Conservation (phyloP, 1,140 invertebrate species). For the Drosophila ironensis region DNA sequence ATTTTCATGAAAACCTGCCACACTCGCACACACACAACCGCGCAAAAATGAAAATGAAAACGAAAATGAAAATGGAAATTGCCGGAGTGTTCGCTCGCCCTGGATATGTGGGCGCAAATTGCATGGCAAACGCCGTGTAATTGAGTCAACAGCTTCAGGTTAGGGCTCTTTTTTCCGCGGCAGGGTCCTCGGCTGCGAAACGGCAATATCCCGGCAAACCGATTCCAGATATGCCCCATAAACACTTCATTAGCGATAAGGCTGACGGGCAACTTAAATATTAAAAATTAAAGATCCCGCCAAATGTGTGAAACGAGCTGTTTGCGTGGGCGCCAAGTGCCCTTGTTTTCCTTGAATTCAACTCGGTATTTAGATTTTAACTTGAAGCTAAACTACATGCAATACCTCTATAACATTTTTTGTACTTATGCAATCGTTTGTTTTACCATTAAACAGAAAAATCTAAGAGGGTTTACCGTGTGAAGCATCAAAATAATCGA, state of each 20-base stretch:
- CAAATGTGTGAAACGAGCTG: too few species aligned
- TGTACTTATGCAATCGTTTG: too few species aligned
- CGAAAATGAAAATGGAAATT: conserved; percentile 69
- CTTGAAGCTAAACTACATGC: too few species aligned
- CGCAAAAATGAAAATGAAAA: conserved; percentile 9
- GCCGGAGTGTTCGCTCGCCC: conserved; percentile 9
- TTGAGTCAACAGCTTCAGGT: conserved; percentile 65
- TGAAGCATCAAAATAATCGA: too few species aligned
- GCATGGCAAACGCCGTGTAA: conserved; percentile 67
- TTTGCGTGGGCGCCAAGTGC: too few species aligned
- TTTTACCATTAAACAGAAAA: too few species aligned
- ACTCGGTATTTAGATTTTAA: too few species aligned
- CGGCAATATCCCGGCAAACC: conserved; percentile 27
- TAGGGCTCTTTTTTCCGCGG: conserved; percentile 1
- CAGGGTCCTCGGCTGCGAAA: neutral
- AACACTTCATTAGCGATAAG: conserved; percentile 34
- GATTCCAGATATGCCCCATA: conserved; percentile 11
- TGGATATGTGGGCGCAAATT: conserved; percentile 22
- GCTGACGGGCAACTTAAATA: neutral
- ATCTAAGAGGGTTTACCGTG: too few species aligned
- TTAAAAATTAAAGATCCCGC: too few species aligned
- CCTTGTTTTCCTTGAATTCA: too few species aligned
- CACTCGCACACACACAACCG: neutral
- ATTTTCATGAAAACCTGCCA: conserved; percentile 62
- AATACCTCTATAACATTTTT: too few species aligned